Percentiles rank a stretch among this genome's conserved stretches.
Conservation (phyloP, 2,888 invertebrate species). For the Stenchaetothrips biformis region DNA sequence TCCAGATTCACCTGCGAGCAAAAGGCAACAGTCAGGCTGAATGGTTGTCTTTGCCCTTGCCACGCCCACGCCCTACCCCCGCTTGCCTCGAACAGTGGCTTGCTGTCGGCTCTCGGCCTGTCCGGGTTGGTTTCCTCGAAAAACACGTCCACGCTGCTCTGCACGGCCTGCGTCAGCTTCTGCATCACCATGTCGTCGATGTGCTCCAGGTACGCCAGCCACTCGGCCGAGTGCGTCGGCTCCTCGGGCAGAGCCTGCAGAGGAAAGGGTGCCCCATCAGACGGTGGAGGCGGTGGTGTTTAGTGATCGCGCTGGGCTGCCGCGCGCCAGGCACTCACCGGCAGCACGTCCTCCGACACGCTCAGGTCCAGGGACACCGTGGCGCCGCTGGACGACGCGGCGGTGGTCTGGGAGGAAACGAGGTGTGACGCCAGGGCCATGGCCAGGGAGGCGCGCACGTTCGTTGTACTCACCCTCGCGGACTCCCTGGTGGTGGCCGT, state of each 20-base stretch:
- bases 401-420: too few species aligned
- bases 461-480: neutral
- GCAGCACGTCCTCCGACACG: slow-evolving; percentile 11
- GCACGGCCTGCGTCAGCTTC: slow-evolving; percentile 12
- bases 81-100: slow-evolving; percentile 65
- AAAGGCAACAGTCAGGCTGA: neutral
- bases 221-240: slow-evolving; percentile 40
- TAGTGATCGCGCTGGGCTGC: too few species aligned
- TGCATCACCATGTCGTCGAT: slow-evolving; percentile 57
- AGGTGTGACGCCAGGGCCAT: neutral
- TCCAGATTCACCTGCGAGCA: slow-evolving; percentile 55
- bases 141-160: slow-evolving; percentile 54
- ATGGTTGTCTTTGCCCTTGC: neutral
- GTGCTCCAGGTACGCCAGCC: slow-evolving; percentile 60
- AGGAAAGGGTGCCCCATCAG: neutral
- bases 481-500: neutral
- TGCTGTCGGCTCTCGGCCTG: slow-evolving; percentile 52
- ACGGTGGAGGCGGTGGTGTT: too few species aligned
- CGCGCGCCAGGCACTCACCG: neutral
- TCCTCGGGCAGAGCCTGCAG: neutral
- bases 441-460: neutral
- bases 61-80: neutral
- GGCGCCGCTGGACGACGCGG: neutral
- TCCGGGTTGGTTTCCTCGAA: slow-evolving; percentile 57
- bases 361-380: neutral